Evolutionary conservation across 2,888 invertebrate species (phyloP).

Genomic region (Nymphalis c-album): DNA sequence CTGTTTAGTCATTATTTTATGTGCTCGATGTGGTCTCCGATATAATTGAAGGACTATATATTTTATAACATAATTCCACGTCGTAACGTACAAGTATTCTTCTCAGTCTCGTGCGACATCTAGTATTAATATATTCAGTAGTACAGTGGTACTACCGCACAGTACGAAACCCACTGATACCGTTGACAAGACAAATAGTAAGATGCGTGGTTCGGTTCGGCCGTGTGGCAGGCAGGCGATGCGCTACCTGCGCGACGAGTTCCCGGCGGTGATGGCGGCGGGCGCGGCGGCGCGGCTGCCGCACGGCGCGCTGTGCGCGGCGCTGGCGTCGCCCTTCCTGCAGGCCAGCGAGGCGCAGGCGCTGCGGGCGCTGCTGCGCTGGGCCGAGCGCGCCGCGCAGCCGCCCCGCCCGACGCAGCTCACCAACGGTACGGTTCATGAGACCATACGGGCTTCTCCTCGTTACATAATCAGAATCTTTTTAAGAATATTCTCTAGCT

Average conservation of each 20-base stretch:
- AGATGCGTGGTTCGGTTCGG: background rate
- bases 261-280: slow-evolving; percentile 88
- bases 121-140: too few species aligned
- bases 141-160: too few species aligned
- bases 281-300: slow-evolving; percentile 87
- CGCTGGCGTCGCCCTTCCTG: slow-evolving; percentile 84
- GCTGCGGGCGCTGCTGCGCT: slow-evolving; percentile 82
- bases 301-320: slow-evolving; percentile 86
- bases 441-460: too few species aligned
- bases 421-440: background rate
- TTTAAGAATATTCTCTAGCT: too few species aligned
- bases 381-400: slow-evolving; percentile 55
- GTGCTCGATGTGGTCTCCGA: too few species aligned
- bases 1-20: too few species aligned
- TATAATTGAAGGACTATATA: too few species aligned
- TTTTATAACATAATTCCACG: too few species aligned
- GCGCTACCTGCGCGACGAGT: slow-evolving; percentile 96
- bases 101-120: too few species aligned
- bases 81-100: too few species aligned
- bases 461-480: too few species aligned
- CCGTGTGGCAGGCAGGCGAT: slow-evolving; percentile 89
- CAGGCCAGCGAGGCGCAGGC: slow-evolving; percentile 95
- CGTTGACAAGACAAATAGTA: too few species aligned
- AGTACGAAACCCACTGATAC: background rate
- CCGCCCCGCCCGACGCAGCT: slow-evolving; percentile 49